These are phyloP conservation scores for Peromyscus melanophrys DNA, from an alignment of 2,797 vertebrate genomes.

Conservation along the genomic window DNA sequence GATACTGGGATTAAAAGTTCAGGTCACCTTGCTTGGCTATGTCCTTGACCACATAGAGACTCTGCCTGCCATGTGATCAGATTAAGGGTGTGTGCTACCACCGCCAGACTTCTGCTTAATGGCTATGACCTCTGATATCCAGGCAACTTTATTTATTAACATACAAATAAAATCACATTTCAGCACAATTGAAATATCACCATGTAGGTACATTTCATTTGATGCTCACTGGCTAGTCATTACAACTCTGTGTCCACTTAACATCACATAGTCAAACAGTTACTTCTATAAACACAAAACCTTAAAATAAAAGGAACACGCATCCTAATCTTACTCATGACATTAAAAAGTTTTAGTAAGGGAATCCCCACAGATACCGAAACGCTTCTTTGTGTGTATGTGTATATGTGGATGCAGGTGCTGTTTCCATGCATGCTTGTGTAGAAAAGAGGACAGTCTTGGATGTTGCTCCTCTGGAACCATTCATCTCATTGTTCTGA, in stretches of 20 bases:
- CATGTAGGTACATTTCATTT: not conserved
- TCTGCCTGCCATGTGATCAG: no score
- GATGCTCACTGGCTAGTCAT: slow-evolving; percentile 11
- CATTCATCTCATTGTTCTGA: not conserved
- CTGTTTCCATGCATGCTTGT: not conserved
- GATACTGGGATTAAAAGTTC: no score
- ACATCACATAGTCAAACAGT: slow-evolving; percentile 24
- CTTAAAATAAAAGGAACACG: slow-evolving; percentile 30
- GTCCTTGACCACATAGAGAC: no score
- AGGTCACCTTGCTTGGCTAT: no score
- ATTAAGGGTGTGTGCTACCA: no score
- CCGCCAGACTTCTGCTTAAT: no score
- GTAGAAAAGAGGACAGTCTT: not conserved
- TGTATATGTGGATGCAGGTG: not conserved
- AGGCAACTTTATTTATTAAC: no score
- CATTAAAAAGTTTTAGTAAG: slow-evolving; percentile 30
- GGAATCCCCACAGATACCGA: not conserved
- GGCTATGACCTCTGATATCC: no score
- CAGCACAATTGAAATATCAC: no score
- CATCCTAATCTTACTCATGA: not conserved
- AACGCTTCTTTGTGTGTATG: not conserved
- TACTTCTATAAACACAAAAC: slow-evolving; percentile 18
- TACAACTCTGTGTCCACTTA: slow-evolving; percentile 14
- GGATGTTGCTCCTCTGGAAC: not conserved
- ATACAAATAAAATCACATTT: no score